Conservation (phyloP, 2,797 vertebrate genomes). For the Anisognathus igniventris region DNA sequence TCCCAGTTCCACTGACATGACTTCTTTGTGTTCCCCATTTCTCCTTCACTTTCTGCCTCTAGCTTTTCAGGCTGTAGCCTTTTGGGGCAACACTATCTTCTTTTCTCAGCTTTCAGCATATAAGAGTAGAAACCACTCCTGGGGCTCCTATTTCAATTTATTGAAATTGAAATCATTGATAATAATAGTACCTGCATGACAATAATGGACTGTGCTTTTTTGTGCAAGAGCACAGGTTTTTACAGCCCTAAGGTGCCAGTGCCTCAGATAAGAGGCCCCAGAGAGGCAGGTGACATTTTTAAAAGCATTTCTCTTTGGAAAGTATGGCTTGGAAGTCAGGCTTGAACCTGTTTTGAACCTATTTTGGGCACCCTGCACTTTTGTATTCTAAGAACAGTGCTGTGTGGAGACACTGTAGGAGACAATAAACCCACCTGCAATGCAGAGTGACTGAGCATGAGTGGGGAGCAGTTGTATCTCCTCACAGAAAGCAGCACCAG, state of each 20-base stretch:
- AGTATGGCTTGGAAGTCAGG: background rate
- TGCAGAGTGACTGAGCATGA: background rate
- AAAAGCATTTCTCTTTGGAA: background rate
- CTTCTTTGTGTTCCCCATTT: background rate
- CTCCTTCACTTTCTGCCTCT: background rate
- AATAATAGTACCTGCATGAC: rapidly evolving
- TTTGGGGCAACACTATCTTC: background rate
- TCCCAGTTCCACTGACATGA: background rate
- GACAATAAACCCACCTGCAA: background rate
- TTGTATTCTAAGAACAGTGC: background rate
- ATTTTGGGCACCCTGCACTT: background rate
- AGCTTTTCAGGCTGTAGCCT: background rate
- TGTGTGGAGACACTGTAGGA: background rate
- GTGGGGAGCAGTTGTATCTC: background rate
- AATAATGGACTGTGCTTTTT: background rate
- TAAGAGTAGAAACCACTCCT: background rate
- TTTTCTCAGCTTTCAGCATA: background rate
- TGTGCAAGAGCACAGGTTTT: background rate
- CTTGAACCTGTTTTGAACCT: background rate
- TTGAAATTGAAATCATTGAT: background rate
- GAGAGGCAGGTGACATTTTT: background rate
- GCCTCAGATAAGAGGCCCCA: background rate
- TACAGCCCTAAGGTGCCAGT: background rate
- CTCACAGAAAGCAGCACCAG: background rate
- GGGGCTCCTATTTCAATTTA: background rate